A percentile compares a stretch with the other conserved stretches of the same genome.
Conservation (phyloP, 2,888 invertebrate genomes). For the Eumerus sabulonum region DNA sequence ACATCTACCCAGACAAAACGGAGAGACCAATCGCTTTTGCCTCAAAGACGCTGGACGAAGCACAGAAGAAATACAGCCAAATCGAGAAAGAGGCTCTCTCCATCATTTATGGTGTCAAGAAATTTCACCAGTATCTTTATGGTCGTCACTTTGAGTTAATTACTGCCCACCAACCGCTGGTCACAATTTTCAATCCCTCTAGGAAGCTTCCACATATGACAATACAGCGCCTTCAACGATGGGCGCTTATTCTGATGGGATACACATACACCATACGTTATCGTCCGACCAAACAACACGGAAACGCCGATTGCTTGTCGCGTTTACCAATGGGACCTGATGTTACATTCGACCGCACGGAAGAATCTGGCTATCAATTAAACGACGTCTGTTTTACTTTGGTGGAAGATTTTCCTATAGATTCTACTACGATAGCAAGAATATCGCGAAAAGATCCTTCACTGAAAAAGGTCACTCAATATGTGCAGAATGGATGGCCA, state of each 20-base stretch:
- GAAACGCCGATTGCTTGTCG: slow-evolving; percentile 64
- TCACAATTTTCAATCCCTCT: slow-evolving; percentile 45
- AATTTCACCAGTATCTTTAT: slow-evolving; percentile 63
- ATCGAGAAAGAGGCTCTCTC: slow-evolving; percentile 64
- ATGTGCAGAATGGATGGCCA: slow-evolving; percentile 14
- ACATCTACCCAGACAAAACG: slow-evolving; percentile 72
- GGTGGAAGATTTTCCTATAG: slow-evolving; percentile 13
- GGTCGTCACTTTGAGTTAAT: slow-evolving; percentile 41
- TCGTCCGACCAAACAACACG: slow-evolving; percentile 52
- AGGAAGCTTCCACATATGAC: slow-evolving; percentile 56
- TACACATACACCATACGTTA: slow-evolving; percentile 55
- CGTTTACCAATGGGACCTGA: slow-evolving; percentile 46
- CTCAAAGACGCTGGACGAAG: slow-evolving; percentile 44
- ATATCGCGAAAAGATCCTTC: background rate
- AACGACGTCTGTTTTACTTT: background rate
- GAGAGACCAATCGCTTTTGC: slow-evolving; percentile 73
- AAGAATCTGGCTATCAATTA: slow-evolving; percentile 1
- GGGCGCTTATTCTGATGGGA: slow-evolving; percentile 36
- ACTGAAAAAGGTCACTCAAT: slow-evolving; percentile 4
- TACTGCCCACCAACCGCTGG: no score
- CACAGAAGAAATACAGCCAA: slow-evolving; percentile 49
- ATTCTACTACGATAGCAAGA: background rate
- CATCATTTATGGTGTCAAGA: slow-evolving; percentile 45
- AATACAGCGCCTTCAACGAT: slow-evolving; percentile 51
- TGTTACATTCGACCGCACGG: slow-evolving; percentile 35